Base-by-base conservation (phyloP, 2,113 vertebrate genomes). In the Tachuris rubrigastra region DNA sequence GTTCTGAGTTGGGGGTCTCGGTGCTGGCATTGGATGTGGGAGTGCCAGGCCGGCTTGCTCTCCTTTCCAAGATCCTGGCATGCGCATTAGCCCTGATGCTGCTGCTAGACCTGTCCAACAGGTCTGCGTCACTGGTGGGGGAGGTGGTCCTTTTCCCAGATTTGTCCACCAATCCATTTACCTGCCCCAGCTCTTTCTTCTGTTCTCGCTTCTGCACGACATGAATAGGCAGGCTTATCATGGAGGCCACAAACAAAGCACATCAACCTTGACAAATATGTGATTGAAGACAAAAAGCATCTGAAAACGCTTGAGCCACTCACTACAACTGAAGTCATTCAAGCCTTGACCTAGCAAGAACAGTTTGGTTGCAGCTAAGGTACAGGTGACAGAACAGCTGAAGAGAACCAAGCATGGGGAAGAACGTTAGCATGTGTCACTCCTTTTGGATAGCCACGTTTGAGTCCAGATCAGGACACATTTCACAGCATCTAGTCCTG, bases 21-120 rank as follows among this genome's bases (percentile, higher is more conserved):
- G 99, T 99, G 97, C 98, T 99, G 91, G 99, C 98, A 92, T 99
- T 99, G 88, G 99, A 99, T 72, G 99, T 99, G 73, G 99, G 99
- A 2, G 99, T 99, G 91, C 98, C 99, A 16, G 99, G 99, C 50
- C 99, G 98, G 97, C 99, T 99, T 7, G 99, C 98, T 93, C 99
- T 98, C 87, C 98, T 98, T 91, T 99, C 99, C 93, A 99, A 97
- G 85, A 99, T 99, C 90, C 98, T 98, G n/a, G 99, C 98, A 97
- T 99, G 99, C 71, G 99, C 98, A 85, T 98, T 98, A 93, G 98
- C 97, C 98, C 99, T 93, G 98, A 98, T 92, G 98, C 97, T 94
- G 98, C 98, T 72, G 39, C 98, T 98, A 98, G 92, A 98, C 98
- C 85, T 99, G 98, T 95, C 98, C 98, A 98, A 99, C 97, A 99